A percentile compares a stretch with the other conserved stretches of the same genome.
These are phyloP conservation scores for Ormyrus nitidulus DNA, from an alignment of 2,888 invertebrate genomes.

Conservation along the genomic window DNA sequence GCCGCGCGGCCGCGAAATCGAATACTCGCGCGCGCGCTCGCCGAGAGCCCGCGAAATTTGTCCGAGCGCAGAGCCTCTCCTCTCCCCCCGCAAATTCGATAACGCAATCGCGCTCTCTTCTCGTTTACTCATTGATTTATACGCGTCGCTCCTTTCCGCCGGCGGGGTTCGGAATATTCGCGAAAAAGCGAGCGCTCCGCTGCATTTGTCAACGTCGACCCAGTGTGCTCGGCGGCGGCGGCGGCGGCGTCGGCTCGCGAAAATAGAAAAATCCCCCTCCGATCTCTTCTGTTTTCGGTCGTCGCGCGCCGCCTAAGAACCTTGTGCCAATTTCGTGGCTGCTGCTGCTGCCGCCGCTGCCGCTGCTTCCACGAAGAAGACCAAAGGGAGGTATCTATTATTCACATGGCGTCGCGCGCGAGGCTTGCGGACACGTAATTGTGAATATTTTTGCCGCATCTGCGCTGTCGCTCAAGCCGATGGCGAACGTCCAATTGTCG, in stretches of 20 bases:
- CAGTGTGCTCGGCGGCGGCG: conserved; percentile 8
- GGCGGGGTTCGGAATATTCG: not conserved
- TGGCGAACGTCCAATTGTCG: conserved; percentile 73
- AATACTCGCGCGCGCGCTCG: conserved; percentile 44
- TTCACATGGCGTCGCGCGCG: conserved; percentile 63
- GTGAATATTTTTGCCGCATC: conserved; percentile 73
- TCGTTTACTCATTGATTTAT: conserved; percentile 46
- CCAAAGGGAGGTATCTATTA: conserved; percentile 67
- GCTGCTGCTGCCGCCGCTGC: conserved; percentile 61
- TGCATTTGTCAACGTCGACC: conserved; percentile 44
- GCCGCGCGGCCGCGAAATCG: conserved; percentile 29
- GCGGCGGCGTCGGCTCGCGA: not conserved
- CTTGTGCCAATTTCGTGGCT: conserved; percentile 70
- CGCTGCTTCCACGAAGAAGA: conserved; percentile 60
- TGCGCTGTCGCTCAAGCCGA: conserved; percentile 71
- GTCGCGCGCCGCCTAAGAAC: conserved; percentile 61
- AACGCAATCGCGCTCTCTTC: conserved; percentile 30
- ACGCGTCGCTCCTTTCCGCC: not conserved
- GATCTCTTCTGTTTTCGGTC: conserved; percentile 53
- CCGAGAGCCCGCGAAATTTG: conserved; percentile 14
- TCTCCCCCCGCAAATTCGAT: conserved; percentile 32
- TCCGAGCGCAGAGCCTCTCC: not conserved
- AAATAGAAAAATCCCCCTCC: conserved; percentile 54
- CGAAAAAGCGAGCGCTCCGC: not conserved
- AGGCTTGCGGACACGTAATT: conserved; percentile 67